Evolutionary conservation across 2,113 vertebrate species (phyloP), one percentile per base, ranked within the genome.

Genomic region (Seriola rivoliana): DNA sequence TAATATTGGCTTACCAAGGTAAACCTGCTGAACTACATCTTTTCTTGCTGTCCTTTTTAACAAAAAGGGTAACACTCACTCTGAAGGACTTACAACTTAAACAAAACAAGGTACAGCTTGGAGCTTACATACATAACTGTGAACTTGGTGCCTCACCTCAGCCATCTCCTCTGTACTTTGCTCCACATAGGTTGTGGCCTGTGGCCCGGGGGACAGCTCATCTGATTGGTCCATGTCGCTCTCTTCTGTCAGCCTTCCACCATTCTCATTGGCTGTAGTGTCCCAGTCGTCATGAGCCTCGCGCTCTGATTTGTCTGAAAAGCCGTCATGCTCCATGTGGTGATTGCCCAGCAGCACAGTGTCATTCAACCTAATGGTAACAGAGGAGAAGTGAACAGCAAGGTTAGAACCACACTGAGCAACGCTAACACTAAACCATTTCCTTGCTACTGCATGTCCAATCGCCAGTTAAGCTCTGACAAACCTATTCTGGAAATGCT

Each of bases 261-360:
- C 95, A 12, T 94, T 96, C 55, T 97, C 97, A 7, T 95, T 96
- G 2, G 88, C 90, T 23, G 96, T 94, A 0, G 92, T 91, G 71
- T 98, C 97, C 0, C 97, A 99, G 84, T 98, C 97, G 21, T 98
- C 97, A 0, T 95, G 52, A 3, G 91, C 95, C 78, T 99, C 98
- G n/a, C 95, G 94, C 91, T 98, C 97, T 0, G 96, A 99, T 88
- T 97, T 98, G 95, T 99, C 97, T 0, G 97, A 99, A 86, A 96
- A 96, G 21, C 95, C 96, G 0, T 98, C 98, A 0, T 96, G 96
- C 93, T 99, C 97, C 95, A 97, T 93, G 79, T 96, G 95, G 81
- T 93, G 93, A 88, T 94, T 96, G 76, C 95, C 96, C 80, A 97
- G 88, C 78, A 95, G 88, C 84, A 92, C 88, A 0, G 94, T 91